These are phyloP conservation scores for Drosophila nr. medialis DNA, from an alignment of 2,888 invertebrate genomes.

Conservation along the genomic window DNA sequence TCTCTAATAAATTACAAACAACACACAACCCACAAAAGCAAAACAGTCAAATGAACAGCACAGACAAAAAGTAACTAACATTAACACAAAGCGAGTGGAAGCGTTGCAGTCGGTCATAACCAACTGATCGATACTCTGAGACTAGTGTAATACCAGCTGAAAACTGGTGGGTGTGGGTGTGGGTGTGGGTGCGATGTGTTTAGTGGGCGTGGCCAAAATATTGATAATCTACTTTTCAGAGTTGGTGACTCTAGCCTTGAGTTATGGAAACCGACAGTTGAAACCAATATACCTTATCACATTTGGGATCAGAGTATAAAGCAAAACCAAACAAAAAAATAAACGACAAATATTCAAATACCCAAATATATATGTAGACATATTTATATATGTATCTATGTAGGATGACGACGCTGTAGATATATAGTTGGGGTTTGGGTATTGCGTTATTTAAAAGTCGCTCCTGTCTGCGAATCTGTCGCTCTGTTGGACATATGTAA, in stretches of 20 bases:
- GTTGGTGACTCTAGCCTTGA: neutral
- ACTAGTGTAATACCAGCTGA: neutral
- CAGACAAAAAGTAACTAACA: conserved; percentile 70
- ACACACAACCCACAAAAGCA: conserved; percentile 20
- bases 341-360: conserved; percentile 37
- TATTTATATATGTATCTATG: conserved; percentile 1
- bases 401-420: neutral
- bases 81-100: conserved; percentile 13
- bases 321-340: conserved; percentile 1
- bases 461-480: conserved; percentile 51
- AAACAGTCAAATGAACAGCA: conserved; percentile 46
- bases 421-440: neutral
- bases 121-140: conserved; percentile 2
- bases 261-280: neutral
- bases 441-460: conserved; percentile 56
- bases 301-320: neutral
- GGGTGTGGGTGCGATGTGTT: neutral
- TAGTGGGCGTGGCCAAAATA: neutral
- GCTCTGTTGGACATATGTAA: conserved; percentile 23
- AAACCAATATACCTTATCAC: neutral
- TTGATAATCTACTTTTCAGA: neutral
- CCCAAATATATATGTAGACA: conserved; percentile 28
- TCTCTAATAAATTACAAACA: conserved; percentile 78
- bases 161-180: neutral
- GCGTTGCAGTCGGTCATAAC: neutral